phyloP scores from a whole-genome alignment of 2,797 vertebrate genomes.

The Podargus strigoides region DNA sequence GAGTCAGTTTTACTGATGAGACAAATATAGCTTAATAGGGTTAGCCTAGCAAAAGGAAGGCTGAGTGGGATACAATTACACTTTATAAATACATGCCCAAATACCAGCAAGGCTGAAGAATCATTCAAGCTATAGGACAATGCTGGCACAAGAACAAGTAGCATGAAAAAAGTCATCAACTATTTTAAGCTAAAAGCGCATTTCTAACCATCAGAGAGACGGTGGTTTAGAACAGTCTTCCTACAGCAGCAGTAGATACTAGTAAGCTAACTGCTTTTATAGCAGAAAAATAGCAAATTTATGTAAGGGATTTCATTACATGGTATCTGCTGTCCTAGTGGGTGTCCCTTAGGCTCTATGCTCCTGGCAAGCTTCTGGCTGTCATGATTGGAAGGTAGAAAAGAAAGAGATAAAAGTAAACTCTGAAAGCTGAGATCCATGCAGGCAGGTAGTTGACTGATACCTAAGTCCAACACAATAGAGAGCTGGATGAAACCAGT shows the following conservation, averaged over 20 bases:
- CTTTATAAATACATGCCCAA: constrained; percentile 23
- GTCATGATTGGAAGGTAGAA: background rate
- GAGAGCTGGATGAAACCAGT: background rate
- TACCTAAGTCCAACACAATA: background rate
- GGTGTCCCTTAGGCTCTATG: background rate
- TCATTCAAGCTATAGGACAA: background rate
- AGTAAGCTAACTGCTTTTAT: background rate
- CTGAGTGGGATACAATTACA: background rate
- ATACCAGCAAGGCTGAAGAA: background rate
- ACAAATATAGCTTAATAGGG: constrained; percentile 6
- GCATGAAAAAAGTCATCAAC: background rate
- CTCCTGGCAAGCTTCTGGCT: background rate
- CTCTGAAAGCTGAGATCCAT: background rate
- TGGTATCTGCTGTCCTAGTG: background rate
- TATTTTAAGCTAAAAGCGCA: constrained; percentile 11
- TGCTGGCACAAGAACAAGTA: background rate
- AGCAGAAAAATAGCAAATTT: background rate
- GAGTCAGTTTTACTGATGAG: background rate
- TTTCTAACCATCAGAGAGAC: background rate
- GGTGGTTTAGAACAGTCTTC: background rate
- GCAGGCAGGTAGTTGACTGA: background rate
- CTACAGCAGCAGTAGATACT: background rate
- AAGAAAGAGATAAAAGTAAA: background rate
- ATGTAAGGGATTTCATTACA: background rate
- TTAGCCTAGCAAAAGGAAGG: background rate